These are phyloP conservation scores for Tricholauxania praeusta DNA, from an alignment of 2,888 invertebrate genomes.

Conservation along the genomic window DNA sequence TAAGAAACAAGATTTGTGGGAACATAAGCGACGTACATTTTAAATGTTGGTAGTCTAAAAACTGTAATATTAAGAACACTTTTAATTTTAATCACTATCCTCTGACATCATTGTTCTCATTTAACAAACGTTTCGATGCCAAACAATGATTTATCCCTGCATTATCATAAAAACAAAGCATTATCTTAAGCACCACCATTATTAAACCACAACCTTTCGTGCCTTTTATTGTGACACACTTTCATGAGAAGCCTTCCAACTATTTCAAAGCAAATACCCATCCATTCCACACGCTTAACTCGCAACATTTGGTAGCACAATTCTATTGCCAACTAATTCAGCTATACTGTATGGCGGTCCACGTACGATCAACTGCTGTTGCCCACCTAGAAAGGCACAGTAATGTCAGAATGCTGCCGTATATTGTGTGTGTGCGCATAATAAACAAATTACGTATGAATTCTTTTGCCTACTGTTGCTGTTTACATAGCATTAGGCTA, in stretches of 20 bases:
- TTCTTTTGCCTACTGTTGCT: constrained; percentile 38
- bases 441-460: constrained; percentile 32
- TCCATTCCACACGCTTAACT: not conserved
- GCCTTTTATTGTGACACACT: not conserved
- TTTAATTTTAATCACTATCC: too few relatives aligned
- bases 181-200: too few relatives aligned
- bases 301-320: constrained; percentile 35
- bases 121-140: too few relatives aligned
- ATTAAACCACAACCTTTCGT: too few relatives aligned
- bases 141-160: too few relatives aligned
- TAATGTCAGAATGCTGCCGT: constrained; percentile 14
- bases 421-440: constrained; percentile 15
- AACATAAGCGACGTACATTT: too few relatives aligned
- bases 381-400: not conserved
- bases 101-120: too few relatives aligned
- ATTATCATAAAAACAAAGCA: too few relatives aligned
- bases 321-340: constrained; percentile 45
- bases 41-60: too few relatives aligned
- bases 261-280: not conserved
- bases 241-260: constrained; percentile 14
- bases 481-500: constrained; percentile 63
- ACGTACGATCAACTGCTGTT: constrained; percentile 10
- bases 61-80: too few relatives aligned
- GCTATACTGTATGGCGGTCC: constrained; percentile 26
- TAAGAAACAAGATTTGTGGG: too few relatives aligned